These are phyloP conservation scores for Rousettus madagascariensis DNA, from an alignment of 2,797 vertebrate genomes.

Conservation along the genomic window DNA sequence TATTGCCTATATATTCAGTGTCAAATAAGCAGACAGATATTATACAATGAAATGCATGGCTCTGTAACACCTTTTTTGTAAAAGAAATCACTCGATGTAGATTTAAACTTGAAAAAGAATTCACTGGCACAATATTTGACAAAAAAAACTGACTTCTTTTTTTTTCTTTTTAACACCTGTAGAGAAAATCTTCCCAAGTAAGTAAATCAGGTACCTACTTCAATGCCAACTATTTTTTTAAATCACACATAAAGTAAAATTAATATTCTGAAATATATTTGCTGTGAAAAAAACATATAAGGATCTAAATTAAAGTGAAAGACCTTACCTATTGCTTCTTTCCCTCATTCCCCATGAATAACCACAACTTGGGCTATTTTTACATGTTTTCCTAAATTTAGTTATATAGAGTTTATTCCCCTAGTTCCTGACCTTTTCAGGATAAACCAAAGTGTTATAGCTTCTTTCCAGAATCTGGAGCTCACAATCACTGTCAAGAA, in stretches of 20 bases:
- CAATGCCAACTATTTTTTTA: neutral
- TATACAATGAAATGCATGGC: neutral
- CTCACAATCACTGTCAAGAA: neutral
- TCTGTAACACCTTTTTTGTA: conserved; percentile 53
- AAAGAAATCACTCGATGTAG: conserved; percentile 30
- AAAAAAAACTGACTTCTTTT: neutral
- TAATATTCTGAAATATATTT: neutral
- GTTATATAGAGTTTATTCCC: neutral
- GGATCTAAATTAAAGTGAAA: neutral
- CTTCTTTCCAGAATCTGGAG: neutral
- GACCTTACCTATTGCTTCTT: neutral
- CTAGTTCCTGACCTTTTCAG: neutral
- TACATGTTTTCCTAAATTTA: neutral
- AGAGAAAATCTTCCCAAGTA: conserved; percentile 1
- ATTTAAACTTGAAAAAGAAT: conserved; percentile 61
- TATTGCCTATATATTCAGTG: conserved; percentile 32
- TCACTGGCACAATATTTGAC: conserved; percentile 29
- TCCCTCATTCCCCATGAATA: neutral
- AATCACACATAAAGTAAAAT: neutral
- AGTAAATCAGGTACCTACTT: neutral
- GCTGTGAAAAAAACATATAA: neutral
- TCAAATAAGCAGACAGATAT: conserved; percentile 50
- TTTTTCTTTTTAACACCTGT: conserved; percentile 8
- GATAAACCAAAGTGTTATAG: neutral
- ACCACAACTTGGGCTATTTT: neutral